Percentiles rank a stretch among this genome's conserved stretches.
These are phyloP conservation scores for Gyrodactylus salaris DNA, from an alignment of 1,140 invertebrate genomes.

Conservation along the genomic window DNA sequence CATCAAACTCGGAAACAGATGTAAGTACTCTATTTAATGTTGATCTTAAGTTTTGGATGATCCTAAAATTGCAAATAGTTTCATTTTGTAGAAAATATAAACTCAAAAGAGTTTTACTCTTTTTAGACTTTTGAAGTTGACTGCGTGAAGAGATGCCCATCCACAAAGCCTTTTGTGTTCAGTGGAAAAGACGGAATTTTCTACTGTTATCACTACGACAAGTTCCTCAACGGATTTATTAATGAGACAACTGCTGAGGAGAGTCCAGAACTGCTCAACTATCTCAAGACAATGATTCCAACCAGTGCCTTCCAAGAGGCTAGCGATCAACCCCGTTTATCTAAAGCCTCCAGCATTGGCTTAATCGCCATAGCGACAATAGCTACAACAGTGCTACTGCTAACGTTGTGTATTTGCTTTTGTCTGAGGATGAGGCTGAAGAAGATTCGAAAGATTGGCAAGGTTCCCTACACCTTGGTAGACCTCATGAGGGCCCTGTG, in stretches of 20 bases:
- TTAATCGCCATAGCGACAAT: not conserved
- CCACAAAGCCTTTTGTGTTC: not conserved
- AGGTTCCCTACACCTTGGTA: not conserved
- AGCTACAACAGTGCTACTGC: not conserved
- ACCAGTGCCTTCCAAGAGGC: not conserved
- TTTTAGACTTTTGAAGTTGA: not conserved
- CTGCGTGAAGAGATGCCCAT: not conserved
- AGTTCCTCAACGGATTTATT: not conserved
- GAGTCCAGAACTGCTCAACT: not conserved
- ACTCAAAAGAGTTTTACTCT: too few species aligned
- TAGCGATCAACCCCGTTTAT: not conserved
- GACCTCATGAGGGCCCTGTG: not conserved
- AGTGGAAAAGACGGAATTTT: not conserved
- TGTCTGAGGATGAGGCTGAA: not conserved
- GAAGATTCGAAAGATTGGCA: not conserved
- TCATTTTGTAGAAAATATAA: too few species aligned
- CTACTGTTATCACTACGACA: not conserved
- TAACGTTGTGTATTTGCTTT: not conserved
- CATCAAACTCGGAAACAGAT: not conserved
- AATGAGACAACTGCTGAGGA: not conserved
- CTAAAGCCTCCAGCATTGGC: not conserved
- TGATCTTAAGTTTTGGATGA: too few species aligned
- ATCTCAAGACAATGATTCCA: not conserved
- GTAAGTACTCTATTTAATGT: not conserved
- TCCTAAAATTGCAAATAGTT: not conserved